These are phyloP conservation scores for Sebastes minor DNA, from an alignment of 2,797 vertebrate species.

Conservation along the genomic window DNA sequence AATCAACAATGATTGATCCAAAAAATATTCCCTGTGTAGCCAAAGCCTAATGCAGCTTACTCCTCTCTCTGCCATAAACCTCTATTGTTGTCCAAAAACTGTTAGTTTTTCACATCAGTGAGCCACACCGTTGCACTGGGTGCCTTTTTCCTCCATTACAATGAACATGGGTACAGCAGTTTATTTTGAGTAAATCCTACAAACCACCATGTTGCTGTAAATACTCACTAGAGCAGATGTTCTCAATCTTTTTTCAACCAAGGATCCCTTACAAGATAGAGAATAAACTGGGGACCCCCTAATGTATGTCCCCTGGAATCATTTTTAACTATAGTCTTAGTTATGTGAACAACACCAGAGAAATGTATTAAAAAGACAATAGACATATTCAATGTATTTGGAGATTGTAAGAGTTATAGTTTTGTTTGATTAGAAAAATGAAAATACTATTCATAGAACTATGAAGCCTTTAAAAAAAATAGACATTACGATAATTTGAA, in stretches of 20 bases:
- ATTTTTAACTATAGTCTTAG: not conserved
- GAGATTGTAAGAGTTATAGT: not conserved
- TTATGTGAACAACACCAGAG: not conserved
- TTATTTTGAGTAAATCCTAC: slow-evolving; percentile 17
- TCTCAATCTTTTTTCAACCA: not conserved
- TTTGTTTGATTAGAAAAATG: not conserved
- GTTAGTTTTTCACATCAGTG: not conserved
- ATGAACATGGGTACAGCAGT: not conserved
- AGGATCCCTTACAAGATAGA: not conserved
- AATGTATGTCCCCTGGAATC: not conserved
- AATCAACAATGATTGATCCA: not conserved
- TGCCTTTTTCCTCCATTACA: not conserved
- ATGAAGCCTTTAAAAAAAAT: too few species aligned
- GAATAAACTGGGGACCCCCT: not conserved
- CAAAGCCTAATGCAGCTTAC: not conserved
- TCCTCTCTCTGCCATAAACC: not conserved
- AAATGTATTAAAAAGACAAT: not conserved
- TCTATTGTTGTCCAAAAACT: not conserved
- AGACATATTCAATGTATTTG: not conserved
- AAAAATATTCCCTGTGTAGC: not conserved
- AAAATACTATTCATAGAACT: too few species aligned
- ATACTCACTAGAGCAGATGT: not conserved
- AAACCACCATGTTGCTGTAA: slow-evolving; percentile 8
- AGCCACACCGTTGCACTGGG: not conserved
- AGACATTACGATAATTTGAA: too few species aligned